Conservation (phyloP, 2,888 invertebrate species). For the Sarcophaga caerulescens region DNA sequence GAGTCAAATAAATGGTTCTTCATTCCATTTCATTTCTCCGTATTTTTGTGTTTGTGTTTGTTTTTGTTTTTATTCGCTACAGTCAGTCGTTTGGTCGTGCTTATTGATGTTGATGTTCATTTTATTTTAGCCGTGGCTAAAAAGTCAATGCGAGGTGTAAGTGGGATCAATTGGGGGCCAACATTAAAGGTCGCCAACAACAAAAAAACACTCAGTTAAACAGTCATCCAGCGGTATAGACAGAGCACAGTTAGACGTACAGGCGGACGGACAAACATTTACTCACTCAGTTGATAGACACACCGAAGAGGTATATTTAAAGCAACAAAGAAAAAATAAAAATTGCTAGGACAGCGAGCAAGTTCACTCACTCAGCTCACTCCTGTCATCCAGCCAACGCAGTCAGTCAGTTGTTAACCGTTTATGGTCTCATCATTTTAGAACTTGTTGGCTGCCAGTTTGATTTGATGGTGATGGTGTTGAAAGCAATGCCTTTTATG, state of each 20-base stretch:
- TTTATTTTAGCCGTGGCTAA: constrained; percentile 25
- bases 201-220: not conserved
- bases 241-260: not conserved
- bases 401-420: constrained; percentile 33
- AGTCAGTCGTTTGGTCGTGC: constrained; percentile 11
- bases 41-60: constrained; percentile 17
- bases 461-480: constrained; percentile 5
- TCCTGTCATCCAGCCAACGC: not conserved
- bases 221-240: not conserved
- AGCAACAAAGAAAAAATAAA: too few relatives aligned
- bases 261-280: not conserved
- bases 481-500: not conserved
- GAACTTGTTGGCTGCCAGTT: constrained; percentile 54
- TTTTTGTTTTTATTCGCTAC: constrained; percentile 25
- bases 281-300: constrained; percentile 6
- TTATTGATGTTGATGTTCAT: constrained; percentile 34
- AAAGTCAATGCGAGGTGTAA: constrained; percentile 62
- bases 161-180: constrained; percentile 60
- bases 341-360: too few relatives aligned
- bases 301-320: too few relatives aligned
- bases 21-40: constrained; percentile 23
- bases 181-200: constrained; percentile 53
- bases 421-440: constrained; percentile 51
- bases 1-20: constrained; percentile 10
- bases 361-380: too few relatives aligned